These are phyloP conservation scores for Cheirogaleus major DNA, from an alignment of 2,797 vertebrate genomes.

Conservation along the genomic window DNA sequence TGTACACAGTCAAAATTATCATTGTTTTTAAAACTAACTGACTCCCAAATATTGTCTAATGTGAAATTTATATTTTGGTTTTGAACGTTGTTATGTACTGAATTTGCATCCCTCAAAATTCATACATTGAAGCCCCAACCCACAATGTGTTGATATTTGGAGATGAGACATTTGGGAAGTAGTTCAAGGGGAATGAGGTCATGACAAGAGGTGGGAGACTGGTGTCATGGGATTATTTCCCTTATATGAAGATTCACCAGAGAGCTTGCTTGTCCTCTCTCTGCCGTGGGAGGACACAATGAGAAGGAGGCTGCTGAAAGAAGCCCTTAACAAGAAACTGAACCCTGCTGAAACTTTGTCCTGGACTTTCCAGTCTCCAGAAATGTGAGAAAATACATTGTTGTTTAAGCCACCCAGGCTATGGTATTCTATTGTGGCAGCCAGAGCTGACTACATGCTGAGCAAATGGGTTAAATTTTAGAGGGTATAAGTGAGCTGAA, in stretches of 20 bases:
- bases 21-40: neutral
- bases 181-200: neutral
- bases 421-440: neutral
- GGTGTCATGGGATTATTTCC: neutral
- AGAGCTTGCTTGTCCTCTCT: neutral
- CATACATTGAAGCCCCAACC: neutral
- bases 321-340: neutral
- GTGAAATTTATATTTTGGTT: neutral
- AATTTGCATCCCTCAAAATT: neutral
- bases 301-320: neutral
- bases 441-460: neutral
- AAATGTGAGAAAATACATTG: neutral
- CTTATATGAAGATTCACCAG: neutral
- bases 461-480: neutral
- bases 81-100: neutral
- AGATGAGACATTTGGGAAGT: neutral
- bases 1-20: neutral
- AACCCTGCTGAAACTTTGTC: neutral
- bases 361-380: neutral
- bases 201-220: neutral
- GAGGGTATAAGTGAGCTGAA: neutral
- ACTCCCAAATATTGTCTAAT: neutral
- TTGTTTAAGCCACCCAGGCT: neutral
- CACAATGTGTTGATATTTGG: neutral
- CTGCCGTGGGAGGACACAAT: neutral